Base-by-base conservation (phyloP, 2,888 invertebrate species). In the Drosophila lacicola region DNA sequence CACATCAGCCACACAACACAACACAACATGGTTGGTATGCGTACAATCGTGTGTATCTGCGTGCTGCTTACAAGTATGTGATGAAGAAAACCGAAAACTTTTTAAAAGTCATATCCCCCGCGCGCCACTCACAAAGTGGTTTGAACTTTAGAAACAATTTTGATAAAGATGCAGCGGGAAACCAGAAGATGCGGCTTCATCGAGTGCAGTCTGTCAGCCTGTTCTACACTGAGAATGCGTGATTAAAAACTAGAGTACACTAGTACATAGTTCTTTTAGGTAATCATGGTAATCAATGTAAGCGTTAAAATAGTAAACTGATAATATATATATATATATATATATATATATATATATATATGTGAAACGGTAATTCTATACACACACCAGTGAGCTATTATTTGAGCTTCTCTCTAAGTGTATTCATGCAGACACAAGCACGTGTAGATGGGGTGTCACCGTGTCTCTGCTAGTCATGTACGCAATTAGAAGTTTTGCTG, bases 401-500 rank as follows among this genome's bases (percentile, higher is more conserved):
- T 14, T n/a, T 10, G 11, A 13, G 49, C 29, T 71, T 64, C 47
- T 61, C 29, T 61, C 29, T 45, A 55, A 80, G 80, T 70, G 79
- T 62, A 70, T 42, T 54, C 45, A 36, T 10, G 42, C 45, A 58
- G 55, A 51, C 49, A 29, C 17, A 44, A 42, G 36, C 36, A 21
- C 46, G 14, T 56, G 14, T 50, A 34, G 13, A 29, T 36, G 11
- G 29, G 46, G 44, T 57, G 50, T 55, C 49, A 44, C 57, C 62
- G 63, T 83, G 55, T 85, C 65, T 82, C 65, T 82, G 75, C 82
- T 82, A 88, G 90, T 86, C 90, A 89, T 90, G 90, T 86, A 79
- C 80, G 88, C 89, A 90, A 90, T 90, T 90, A 90, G 86, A 90
- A 90, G 90, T 90, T 90, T 86, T 77, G 70, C 80, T 79, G 71